Conservation (phyloP, 2,797 vertebrate genomes). For the Aldrovandia affinis region DNA sequence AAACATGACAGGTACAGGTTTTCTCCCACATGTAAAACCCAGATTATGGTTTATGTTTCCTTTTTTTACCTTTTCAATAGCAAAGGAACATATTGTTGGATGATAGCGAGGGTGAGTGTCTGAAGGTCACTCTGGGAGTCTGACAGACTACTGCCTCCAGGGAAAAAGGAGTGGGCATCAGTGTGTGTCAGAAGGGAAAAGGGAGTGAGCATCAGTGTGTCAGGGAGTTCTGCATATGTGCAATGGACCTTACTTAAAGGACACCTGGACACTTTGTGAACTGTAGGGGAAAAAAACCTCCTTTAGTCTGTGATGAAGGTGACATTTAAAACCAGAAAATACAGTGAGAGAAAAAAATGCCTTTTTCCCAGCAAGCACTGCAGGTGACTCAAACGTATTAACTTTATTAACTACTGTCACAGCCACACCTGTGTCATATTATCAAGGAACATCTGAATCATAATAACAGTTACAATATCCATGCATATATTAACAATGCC, state of each 20-base stretch:
- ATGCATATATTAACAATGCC: neutral
- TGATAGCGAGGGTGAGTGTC: neutral
- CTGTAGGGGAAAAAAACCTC: neutral
- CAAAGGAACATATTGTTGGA: neutral
- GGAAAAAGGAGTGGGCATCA: neutral
- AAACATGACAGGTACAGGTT: neutral
- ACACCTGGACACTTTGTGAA: neutral
- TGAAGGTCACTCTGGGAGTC: neutral
- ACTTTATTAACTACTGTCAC: neutral
- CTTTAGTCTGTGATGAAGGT: neutral
- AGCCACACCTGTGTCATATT: neutral
- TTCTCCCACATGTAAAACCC: neutral
- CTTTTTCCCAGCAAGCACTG: neutral
- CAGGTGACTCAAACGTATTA: neutral
- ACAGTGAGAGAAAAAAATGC: neutral
- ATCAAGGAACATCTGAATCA: neutral
- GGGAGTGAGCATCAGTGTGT: neutral
- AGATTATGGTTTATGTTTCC: neutral
- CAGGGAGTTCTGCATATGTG: conserved; percentile 20
- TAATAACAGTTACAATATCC: neutral
- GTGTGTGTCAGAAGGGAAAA: too few species aligned
- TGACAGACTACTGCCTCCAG: neutral
- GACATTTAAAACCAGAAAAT: neutral
- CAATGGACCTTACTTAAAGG: conserved; percentile 2
- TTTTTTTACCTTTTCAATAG: neutral